Evolutionary conservation across 2,888 invertebrate species (phyloP), one percentile per base, ranked within the genome.

Genomic region (Drosophila lacicola): DNA sequence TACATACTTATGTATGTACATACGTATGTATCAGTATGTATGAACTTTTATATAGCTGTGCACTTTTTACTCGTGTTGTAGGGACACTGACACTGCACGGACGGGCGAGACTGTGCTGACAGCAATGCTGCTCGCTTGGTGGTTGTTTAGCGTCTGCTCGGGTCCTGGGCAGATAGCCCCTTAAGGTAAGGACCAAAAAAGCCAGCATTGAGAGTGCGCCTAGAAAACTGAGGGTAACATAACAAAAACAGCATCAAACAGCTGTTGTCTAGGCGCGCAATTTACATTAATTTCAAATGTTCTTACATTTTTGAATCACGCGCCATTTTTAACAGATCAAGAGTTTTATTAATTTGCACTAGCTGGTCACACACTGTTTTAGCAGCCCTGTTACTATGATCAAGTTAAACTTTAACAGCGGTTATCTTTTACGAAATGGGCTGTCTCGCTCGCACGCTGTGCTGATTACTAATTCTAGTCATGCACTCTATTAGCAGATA

Each of bases 81-180:
- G 55, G 29, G 54, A 54, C 50, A 68, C 66, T 68, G 58, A 64
- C 83, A 76, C 69, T 66, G 64, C 66, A 70, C 64, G 65, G 61
- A 53, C 70, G 46, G 6, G 21, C 55, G 50, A 69, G 64, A 53
- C 45, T 29, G 29, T 21, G 36, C 37, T 53, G 34, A 60, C 60
- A 53, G 67, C 71, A 72, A 70, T 82, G 72, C 66, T 82, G 60
- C 61, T 79, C 54, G 83, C 64, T 88, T 72, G 80, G 77, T 82
- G 71, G 79, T 88, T 67, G 68, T 61, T 79, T 82, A 49, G 51
- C 88, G 70, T 85, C 85, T 82, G 85, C 42, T 77, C 68, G 74
- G 70, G 49, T 79, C 74, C 64, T 68, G 25, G 58, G 36, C 57
- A 70, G 54, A 25, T 54, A 72, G 50, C 54, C 29, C 61, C 60